Conservation (phyloP, 2,797 vertebrate species). For the Benthosema pterotum region DNA sequence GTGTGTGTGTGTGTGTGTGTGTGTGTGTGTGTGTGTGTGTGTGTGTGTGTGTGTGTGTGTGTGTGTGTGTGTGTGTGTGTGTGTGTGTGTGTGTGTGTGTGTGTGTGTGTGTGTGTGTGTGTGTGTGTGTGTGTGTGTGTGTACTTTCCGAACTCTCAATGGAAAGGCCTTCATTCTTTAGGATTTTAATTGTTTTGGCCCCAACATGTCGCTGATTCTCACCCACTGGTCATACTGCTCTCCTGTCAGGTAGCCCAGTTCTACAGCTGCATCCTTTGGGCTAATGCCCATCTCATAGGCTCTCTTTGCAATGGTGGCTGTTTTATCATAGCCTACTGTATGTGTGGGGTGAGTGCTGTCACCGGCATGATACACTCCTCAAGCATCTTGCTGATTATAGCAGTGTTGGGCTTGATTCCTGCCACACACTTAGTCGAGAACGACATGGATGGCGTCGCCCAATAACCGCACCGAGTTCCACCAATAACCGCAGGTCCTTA, state of each 20-base stretch:
- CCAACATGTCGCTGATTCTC: no score
- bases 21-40: no score
- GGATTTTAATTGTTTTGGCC: no score
- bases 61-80: no score
- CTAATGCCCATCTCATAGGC: conserved; percentile 83
- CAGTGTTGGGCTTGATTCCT: conserved; percentile 85
- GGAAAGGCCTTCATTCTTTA: no score
- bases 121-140: no score
- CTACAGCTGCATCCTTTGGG: conserved; percentile 83
- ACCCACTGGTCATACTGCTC: conserved; percentile 91
- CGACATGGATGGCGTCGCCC: conserved; percentile 85
- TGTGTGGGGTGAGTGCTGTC: conserved; percentile 89
- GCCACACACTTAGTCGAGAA: conserved; percentile 87
- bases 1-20: no score
- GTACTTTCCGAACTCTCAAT: no score
- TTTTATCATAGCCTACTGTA: conserved; percentile 91
- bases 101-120: no score
- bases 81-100: no score
- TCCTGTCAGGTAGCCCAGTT: conserved; percentile 85
- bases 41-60: no score
- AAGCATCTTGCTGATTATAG: conserved; percentile 87
- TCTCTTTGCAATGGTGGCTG: conserved; percentile 88
- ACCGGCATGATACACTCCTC: conserved; percentile 90
- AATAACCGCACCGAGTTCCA: conserved; percentile 86
- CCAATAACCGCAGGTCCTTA: conserved; percentile 88